These are phyloP conservation scores for Platalea minor DNA, from an alignment of 2,797 vertebrate genomes.

Conservation along the genomic window DNA sequence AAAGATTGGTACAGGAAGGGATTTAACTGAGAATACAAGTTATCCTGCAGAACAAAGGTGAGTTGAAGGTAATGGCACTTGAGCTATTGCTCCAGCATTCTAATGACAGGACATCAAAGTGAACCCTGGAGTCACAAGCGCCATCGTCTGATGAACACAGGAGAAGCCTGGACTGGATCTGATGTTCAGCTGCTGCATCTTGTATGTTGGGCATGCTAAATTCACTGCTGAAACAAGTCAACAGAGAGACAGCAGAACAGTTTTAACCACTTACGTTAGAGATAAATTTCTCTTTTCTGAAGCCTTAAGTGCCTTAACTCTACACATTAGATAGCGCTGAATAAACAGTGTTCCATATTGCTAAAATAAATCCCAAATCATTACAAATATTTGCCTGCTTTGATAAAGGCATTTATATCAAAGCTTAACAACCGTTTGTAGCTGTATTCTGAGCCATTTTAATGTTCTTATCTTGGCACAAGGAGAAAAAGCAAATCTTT, in stretches of 20 bases:
- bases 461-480: not conserved
- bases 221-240: not conserved
- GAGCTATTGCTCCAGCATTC: constrained; percentile 9
- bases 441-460: not conserved
- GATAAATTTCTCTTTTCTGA: not conserved
- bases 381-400: not conserved
- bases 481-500: not conserved
- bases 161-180: not conserved
- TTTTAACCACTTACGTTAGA: not conserved
- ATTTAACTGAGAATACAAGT: constrained; percentile 56
- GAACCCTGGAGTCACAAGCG: not conserved
- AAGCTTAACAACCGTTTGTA: not conserved
- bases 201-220: not conserved
- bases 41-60: constrained; percentile 65
- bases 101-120: constrained; percentile 58
- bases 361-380: not conserved
- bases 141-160: not conserved
- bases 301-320: constrained; percentile 8
- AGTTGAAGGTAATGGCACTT: constrained; percentile 53
- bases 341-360: not conserved
- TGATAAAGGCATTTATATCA: not conserved
- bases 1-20: constrained; percentile 55
- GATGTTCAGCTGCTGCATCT: not conserved
- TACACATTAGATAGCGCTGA: not conserved
- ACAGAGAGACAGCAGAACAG: not conserved